phyloP scores from a whole-genome alignment of 1,140 invertebrate genomes.

The Cataglyphis hispanica region DNA sequence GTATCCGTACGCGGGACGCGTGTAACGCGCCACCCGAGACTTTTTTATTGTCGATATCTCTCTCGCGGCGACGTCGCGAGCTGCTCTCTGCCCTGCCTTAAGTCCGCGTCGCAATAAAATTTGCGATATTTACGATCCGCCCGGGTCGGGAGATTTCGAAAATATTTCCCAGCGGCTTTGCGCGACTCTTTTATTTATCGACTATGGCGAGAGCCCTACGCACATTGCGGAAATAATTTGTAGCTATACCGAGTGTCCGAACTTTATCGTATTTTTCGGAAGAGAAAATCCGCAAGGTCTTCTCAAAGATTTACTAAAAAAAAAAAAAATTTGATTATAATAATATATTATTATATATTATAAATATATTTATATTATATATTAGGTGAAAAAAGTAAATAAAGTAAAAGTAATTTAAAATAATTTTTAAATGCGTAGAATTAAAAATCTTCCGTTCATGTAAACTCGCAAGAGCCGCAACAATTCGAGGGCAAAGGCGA shows the following conservation, averaged over 20 bases:
- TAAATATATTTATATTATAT: slow-evolving; percentile 3
- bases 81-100: not conserved
- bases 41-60: slow-evolving; percentile 71
- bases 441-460: not conserved
- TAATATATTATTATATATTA: not conserved
- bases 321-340: not conserved
- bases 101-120: slow-evolving; percentile 63
- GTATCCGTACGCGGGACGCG: not conserved
- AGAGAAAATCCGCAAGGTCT: not conserved
- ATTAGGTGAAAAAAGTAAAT: not conserved
- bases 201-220: not conserved
- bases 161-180: slow-evolving; percentile 17
- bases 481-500: slow-evolving; percentile 39
- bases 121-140: slow-evolving; percentile 65
- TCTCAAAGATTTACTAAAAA: not conserved
- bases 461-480: not conserved
- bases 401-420: too few species aligned
- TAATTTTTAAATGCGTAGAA: not conserved
- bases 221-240: slow-evolving; percentile 41
- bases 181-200: slow-evolving; percentile 34
- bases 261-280: not conserved
- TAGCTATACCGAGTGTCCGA: not conserved
- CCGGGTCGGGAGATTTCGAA: slow-evolving; percentile 24
- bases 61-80: slow-evolving; percentile 27
- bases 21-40: slow-evolving; percentile 25